These are phyloP conservation scores for Hirundichthys speculiger DNA, from an alignment of 2,113 vertebrate species.

Conservation along the genomic window DNA sequence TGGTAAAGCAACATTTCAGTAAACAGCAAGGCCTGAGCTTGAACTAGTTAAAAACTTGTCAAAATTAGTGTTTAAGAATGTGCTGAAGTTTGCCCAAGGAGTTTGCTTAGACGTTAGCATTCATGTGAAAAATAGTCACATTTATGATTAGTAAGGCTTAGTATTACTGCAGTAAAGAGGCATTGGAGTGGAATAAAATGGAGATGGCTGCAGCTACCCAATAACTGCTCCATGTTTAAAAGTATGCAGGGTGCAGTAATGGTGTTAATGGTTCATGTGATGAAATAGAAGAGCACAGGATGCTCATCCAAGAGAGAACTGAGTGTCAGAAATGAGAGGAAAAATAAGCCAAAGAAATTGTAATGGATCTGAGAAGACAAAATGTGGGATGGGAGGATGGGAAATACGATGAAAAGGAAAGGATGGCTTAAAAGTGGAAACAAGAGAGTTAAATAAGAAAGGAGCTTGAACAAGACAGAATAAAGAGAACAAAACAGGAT, in stretches of 20 bases:
- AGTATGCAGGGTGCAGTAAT: conserved; percentile 29
- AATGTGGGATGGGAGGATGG: conserved; percentile 24
- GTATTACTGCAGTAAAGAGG: conserved; percentile 7
- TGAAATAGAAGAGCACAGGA: conserved; percentile 20
- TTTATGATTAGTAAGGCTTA: conserved; percentile 12
- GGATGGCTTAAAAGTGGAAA: conserved; percentile 22
- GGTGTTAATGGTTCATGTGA: conserved; percentile 14
- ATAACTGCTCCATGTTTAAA: conserved; percentile 32
- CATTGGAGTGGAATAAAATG: conserved; percentile 21
- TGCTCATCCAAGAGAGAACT: not conserved
- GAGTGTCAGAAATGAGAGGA: conserved; percentile 13
- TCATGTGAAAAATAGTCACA: conserved; percentile 28
- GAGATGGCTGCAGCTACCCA: conserved; percentile 7
- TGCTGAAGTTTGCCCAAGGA: conserved; percentile 24
- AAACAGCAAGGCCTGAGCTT: conserved; percentile 1
- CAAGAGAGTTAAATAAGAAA: conserved; percentile 33
- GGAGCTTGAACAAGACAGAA: conserved; percentile 10
- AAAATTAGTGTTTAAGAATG: conserved; percentile 31
- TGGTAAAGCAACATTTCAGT: conserved; percentile 16
- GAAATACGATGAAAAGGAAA: conserved; percentile 47
- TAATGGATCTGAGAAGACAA: conserved; percentile 23
- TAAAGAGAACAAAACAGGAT: conserved; percentile 24
- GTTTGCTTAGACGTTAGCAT: conserved; percentile 43
- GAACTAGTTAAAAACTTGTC: conserved; percentile 10
- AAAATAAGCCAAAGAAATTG: conserved; percentile 9